phyloP scores from a whole-genome alignment of 35 echinoderm and acorn worm species.

The Holothuria glaberrima region DNA sequence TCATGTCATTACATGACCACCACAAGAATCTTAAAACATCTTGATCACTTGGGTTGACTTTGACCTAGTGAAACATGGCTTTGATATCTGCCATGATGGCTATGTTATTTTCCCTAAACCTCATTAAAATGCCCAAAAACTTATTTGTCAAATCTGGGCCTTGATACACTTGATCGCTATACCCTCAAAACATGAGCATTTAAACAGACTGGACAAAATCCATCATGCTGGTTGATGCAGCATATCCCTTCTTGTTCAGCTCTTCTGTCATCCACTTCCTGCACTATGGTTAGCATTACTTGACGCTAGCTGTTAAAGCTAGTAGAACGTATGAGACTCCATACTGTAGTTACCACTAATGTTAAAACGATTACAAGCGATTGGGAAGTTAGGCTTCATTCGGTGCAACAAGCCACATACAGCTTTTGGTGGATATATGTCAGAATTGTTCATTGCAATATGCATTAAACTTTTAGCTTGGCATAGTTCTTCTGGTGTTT shows the following conservation, averaged over 20 bases:
- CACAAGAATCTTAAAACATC: conserved; percentile 69
- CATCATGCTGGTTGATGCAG: conserved; percentile 39
- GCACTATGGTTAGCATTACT: no score
- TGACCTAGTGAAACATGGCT: conserved; percentile 74
- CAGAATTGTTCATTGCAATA: no score
- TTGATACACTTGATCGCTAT: conserved; percentile 51
- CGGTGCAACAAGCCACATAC: no score
- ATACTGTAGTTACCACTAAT: no score
- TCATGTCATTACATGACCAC: conserved; percentile 62
- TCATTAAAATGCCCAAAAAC: conserved; percentile 59
- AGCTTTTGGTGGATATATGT: no score
- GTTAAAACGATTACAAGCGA: no score
- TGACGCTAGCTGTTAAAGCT: no score
- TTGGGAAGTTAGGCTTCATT: no score
- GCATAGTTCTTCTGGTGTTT: no score
- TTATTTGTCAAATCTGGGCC: conserved; percentile 65
- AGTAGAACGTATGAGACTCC: no score
- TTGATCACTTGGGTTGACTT: conserved; percentile 31
- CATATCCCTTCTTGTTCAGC: background rate
- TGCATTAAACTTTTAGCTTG: no score
- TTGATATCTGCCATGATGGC: conserved; percentile 69
- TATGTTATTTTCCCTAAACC: conserved; percentile 51
- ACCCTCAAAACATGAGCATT: conserved; percentile 31
- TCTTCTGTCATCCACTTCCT: conserved; percentile 12
- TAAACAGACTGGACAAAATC: conserved; percentile 15